These are phyloP conservation scores for Philypnodon macrostomus DNA, from an alignment of 2,797 vertebrate genomes.

Conservation along the genomic window DNA sequence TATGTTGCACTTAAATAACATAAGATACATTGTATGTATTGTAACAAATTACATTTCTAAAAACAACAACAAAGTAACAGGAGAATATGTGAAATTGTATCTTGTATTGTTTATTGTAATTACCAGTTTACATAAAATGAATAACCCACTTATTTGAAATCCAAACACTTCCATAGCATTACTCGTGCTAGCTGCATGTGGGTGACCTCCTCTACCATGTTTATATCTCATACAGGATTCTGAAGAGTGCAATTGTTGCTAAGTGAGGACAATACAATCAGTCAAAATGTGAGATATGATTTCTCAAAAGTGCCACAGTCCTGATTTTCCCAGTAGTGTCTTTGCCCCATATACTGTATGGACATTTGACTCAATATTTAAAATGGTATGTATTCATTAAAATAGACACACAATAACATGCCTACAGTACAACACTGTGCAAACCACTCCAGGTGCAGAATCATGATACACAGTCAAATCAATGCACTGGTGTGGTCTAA, in stretches of 20 bases:
- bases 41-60: no score
- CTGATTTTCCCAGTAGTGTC: conserved; percentile 1
- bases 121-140: no score
- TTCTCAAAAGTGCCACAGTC: conserved; percentile 7
- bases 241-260: conserved; percentile 1
- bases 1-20: no score
- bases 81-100: no score
- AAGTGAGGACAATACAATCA: not conserved
- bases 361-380: no score
- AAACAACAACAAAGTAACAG: no score
- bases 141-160: not conserved
- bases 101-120: no score
- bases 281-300: conserved; percentile 3
- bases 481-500: conserved; percentile 26
- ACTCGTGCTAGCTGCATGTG: no score
- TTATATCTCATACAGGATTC: not conserved
- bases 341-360: not conserved
- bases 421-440: conserved; percentile 17
- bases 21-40: no score
- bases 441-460: conserved; percentile 38
- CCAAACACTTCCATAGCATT: not conserved
- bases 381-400: no score
- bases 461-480: conserved; percentile 17
- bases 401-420: conserved; percentile 39
- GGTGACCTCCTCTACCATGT: not conserved